A percentile compares a stretch with the other conserved stretches of the same genome.
phyloP scores from a whole-genome alignment of 2,797 vertebrate species.

The Amniataba percoides region DNA sequence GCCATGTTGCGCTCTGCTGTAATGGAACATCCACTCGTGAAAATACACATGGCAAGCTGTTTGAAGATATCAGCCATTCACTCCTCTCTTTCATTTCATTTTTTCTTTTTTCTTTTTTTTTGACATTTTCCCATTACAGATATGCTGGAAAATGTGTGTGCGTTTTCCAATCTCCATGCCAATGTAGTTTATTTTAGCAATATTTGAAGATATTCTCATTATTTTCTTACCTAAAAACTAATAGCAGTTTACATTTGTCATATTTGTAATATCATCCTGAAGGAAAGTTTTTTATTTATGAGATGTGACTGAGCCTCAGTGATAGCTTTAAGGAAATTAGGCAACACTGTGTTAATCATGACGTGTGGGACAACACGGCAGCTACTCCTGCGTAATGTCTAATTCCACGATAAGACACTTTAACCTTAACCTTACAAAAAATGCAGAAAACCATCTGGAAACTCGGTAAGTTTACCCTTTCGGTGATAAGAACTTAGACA shows the following conservation, averaged over 20 bases:
- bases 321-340: background rate
- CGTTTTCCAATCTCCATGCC: conserved; percentile 47
- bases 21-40: conserved; percentile 76
- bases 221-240: background rate
- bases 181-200: conserved; percentile 43
- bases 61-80: conserved; percentile 70
- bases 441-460: background rate
- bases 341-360: background rate
- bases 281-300: background rate
- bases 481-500: conserved; percentile 23
- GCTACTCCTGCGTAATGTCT: background rate
- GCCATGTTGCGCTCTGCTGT: conserved; percentile 74
- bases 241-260: background rate
- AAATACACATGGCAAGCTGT: conserved; percentile 73
- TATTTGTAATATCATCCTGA: background rate
- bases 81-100: conserved; percentile 14
- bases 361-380: background rate
- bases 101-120: conserved; percentile 25
- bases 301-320: background rate
- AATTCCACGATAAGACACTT: background rate
- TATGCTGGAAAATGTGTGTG: conserved; percentile 50
- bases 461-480: background rate
- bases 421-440: background rate
- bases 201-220: conserved; percentile 20
- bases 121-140: conserved; percentile 40